Base-by-base conservation (phyloP, 2,888 invertebrate genomes). In the Oscheius onirici region DNA sequence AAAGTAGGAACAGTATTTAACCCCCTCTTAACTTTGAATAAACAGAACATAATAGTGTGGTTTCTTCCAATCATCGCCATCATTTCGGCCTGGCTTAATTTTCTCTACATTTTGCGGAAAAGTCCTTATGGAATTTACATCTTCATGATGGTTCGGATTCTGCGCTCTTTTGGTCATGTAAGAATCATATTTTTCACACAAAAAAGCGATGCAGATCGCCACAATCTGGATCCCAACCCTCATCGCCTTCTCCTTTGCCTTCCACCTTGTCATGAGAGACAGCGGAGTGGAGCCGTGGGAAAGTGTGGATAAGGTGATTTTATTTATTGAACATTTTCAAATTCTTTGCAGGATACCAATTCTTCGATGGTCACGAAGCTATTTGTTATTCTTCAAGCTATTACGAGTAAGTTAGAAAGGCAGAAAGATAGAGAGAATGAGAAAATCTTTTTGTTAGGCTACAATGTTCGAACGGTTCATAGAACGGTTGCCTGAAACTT, bases 151-250 rank as follows among this genome's bases (percentile, higher is more conserved):
- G 78, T 80, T n/a, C 74, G 83, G 28, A 86, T 86, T 58, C 72
- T 86, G 49, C 74, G 75, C 67, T 79, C 80, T 44, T 85, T 85
- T 67, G 79, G 81, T 15, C 82, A 83, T 67, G 84, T 84, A 40
- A 69, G 76, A 72, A 15, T 13, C n/a, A 6, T 46, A 6, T 8
- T 46, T 15, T 46, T 46, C 2, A 2, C 11, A 2, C 22, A 8
- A 22, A 26, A 49, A 17, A 15, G 17, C 20, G 41, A n/a, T n/a
- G 51, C 66, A 85, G 85, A 83, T 84, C 20, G 84, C 85, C 22
- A 83, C 84, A 11, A 86, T 86, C 61, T 86, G 86, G 86, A 83
- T 86, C 51, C 86, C 86, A 8, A 86, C 86, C 1, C 76, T 86
- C 2, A 78, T 86, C 71, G 81, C 83, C 6, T 86, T 86, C 69